A percentile compares a stretch with the other conserved stretches of the same genome.
phyloP scores from a whole-genome alignment of 2,888 invertebrate species.

The Dicyrtomina minuta region DNA sequence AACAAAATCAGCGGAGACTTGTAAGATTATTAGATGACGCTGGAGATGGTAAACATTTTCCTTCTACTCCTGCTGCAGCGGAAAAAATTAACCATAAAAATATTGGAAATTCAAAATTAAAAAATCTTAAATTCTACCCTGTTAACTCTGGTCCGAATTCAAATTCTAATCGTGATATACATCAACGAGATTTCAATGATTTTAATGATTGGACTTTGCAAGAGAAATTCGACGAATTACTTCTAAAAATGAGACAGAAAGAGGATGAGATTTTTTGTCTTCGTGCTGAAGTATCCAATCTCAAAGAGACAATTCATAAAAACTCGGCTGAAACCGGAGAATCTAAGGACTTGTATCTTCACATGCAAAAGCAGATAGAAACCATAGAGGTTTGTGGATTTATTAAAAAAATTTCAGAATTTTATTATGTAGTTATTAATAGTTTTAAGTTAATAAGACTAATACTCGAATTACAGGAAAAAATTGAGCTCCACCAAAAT shows the following conservation, averaged over 20 bases:
- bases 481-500: slow-evolving; percentile 2
- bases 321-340: slow-evolving; percentile 1
- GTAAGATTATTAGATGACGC: no score
- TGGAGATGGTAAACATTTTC: no score
- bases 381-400: slow-evolving; percentile 2
- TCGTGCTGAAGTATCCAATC: background rate
- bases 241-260: slow-evolving; percentile 11
- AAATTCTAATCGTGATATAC: background rate
- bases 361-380: slow-evolving; percentile 21
- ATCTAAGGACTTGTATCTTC: slow-evolving; percentile 15
- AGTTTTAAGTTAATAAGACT: no score
- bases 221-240: slow-evolving; percentile 10
- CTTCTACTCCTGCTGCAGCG: no score
- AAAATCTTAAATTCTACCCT: background rate
- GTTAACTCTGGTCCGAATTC: background rate
- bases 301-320: slow-evolving; percentile 7
- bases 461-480: slow-evolving; percentile 2
- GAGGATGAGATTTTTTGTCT: slow-evolving; percentile 19
- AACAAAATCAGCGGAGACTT: no score
- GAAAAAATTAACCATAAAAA: no score
- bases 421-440: background rate
- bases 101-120: no score
- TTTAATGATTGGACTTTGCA: background rate
- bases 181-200: background rate
- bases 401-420: background rate